These are phyloP conservation scores for Petrolisthes cinctipes DNA, from an alignment of 2,888 invertebrate genomes.

Conservation along the genomic window DNA sequence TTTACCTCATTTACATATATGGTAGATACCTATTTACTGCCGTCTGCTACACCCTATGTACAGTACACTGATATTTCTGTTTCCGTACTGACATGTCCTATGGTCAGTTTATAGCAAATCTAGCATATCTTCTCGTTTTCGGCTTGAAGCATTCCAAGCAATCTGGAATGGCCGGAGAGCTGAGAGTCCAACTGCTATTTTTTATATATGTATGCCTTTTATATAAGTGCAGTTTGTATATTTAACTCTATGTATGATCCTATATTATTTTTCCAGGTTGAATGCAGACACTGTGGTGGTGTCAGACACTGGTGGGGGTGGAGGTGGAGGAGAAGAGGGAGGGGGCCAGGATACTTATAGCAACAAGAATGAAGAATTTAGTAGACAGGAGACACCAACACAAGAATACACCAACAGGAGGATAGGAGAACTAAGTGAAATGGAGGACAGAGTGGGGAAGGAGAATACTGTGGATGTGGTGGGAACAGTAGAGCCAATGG, in stretches of 20 bases:
- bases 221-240: too few relatives aligned
- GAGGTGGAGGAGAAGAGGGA: conserved; percentile 1
- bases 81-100: too few relatives aligned
- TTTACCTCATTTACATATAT: too few relatives aligned
- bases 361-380: neutral
- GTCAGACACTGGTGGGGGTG: conserved; percentile 12
- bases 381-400: neutral
- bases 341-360: neutral
- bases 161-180: neutral
- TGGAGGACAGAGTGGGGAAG: conserved; percentile 6
- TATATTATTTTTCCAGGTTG: conserved; percentile 5
- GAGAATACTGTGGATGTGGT: neutral
- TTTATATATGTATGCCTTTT: neutral
- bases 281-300: conserved; percentile 52
- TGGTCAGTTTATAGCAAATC: too few relatives aligned
- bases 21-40: too few relatives aligned
- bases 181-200: neutral
- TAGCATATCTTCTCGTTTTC: too few relatives aligned
- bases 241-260: too few relatives aligned
- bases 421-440: neutral
- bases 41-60: too few relatives aligned
- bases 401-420: neutral
- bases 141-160: too few relatives aligned
- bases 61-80: too few relatives aligned
- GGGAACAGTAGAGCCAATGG: conserved; percentile 38